Evolutionary conservation across 2,113 vertebrate species (phyloP), one percentile per base, ranked within the genome.

Genomic region (Syrmaticus mikado): DNA sequence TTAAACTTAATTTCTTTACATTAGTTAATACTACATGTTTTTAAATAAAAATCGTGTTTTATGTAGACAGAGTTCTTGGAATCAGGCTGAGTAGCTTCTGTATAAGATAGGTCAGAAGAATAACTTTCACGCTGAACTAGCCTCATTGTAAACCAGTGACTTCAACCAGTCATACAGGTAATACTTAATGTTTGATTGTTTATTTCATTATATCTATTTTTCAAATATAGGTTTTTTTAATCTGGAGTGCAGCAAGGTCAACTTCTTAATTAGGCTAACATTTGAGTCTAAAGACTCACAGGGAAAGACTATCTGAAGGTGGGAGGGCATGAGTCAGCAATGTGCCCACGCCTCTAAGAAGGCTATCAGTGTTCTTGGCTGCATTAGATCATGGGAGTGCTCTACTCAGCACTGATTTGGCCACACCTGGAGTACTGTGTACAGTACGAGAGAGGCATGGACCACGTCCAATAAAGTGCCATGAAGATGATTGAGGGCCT

Each of bases 211-310:
- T 83, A 50, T 40, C 24, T 16, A 11, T 64, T 64, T 62, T 62
- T 25, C 85, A 77, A 34, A 7, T 22, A 45, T 65, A 21, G n/a
- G 4, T 14, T 25, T 82, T 75, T 86, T 57, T 53, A 1, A 43
- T 72, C 45, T 74, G 15, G 28, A 4, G 8, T 48, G 4, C 0
- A 0, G 28, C 43, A 13, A 77, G 40, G 27, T 6, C 5, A 28
- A 2, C 73, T 80, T 66, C 11, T 65, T 58, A 20, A 1, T 53
- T 6, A 53, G 70, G 38, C 16, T 18, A 94, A 80, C 82, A 85
- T 62, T 40, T 82, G 19, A 25, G 25, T 38, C 24, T 68, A 14
- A 60, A 65, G 4, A 24, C 70, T 73, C 89, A 53, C 36, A 68
- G 36, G 45, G 19, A 61, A 72, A 43, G 6, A 84, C 58, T 68